Conservation (phyloP, 2,888 invertebrate species). For the Mythimna ferrago region DNA sequence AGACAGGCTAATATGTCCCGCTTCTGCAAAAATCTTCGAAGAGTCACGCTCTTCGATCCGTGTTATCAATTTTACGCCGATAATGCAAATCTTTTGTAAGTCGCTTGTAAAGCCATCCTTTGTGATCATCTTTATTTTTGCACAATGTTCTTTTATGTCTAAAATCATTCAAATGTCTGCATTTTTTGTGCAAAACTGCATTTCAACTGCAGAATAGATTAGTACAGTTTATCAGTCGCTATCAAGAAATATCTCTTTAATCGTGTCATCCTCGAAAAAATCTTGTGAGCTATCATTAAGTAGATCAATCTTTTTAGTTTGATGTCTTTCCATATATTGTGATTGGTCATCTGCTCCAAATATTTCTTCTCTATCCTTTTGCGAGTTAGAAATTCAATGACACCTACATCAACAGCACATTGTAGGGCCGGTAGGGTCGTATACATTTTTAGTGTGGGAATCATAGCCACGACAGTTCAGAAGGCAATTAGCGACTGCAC, state of each 20-base stretch:
- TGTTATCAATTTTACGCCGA: constrained; percentile 45
- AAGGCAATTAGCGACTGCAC: neutral
- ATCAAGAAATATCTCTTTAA: neutral
- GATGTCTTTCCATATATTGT: neutral
- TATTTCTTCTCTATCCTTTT: neutral
- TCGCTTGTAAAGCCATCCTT: constrained; percentile 4
- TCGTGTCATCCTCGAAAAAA: neutral
- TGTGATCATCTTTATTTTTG: neutral
- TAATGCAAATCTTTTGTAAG: constrained; percentile 24
- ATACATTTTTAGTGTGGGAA: neutral
- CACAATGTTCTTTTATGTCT: constrained; percentile 3
- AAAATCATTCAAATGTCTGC: constrained; percentile 1
- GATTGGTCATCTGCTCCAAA: neutral
- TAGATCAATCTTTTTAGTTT: neutral
- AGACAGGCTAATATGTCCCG: constrained; percentile 20
- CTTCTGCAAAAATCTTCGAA: constrained; percentile 40
- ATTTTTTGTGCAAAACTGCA: neutral
- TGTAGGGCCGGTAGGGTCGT: no score
- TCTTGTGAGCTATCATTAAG: neutral
- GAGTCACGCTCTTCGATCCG: constrained; percentile 28
- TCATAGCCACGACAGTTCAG: no score
- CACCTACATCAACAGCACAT: no score
- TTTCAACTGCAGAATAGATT: neutral
- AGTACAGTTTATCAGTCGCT: neutral
- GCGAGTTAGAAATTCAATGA: neutral